Evolutionary conservation across 2,888 invertebrate genomes (phyloP), one percentile per base, ranked within the genome.

Genomic region (Watsonalla binaria): DNA sequence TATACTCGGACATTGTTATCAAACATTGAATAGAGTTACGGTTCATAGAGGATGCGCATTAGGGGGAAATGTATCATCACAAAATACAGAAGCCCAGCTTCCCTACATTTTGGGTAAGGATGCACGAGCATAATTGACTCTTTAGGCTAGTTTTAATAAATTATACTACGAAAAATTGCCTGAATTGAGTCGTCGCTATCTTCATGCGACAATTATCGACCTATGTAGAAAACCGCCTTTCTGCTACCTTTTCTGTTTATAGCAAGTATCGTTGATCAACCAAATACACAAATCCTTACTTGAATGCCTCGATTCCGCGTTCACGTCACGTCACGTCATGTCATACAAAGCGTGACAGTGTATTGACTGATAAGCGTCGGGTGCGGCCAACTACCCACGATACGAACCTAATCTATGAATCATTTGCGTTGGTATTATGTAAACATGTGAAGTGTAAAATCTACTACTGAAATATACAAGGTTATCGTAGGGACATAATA

Each of bases 301-400:
- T 72, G 62, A 68, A 69, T 66, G 60, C 51, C 63, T 66, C 67
- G 66, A 74, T 72, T 80, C 79, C 80, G 79, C 63, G 61, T 53
- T 61, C 58, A 62, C 60, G 60, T 56, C 59, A 64, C 58, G 60
- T 60, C 65, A 69, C 62, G 62, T 70, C 66, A 62, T 72, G 24
- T 24, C 67, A 65, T 4, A 24, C 24, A 24, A 24, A 67, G 67
- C 72, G 73, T 72, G 70, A 67, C 71, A 68, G 60, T 58, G 60
- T 59, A 63, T 62, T 74, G 73, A 73, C 79, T 78, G 83, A 84
- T 84, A 86, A 83, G 77, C 72, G 72, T 71, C 70, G 69, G 71
- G 68, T 64, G 66, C 66, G 71, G 72, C 64, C 72, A 58, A 69
- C 60, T 62, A 62, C 61, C 63, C 58, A 53, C 59, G 58, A 64